Base-by-base conservation (phyloP, 1,140 invertebrate genomes). In the Drosophila cardini region DNA sequence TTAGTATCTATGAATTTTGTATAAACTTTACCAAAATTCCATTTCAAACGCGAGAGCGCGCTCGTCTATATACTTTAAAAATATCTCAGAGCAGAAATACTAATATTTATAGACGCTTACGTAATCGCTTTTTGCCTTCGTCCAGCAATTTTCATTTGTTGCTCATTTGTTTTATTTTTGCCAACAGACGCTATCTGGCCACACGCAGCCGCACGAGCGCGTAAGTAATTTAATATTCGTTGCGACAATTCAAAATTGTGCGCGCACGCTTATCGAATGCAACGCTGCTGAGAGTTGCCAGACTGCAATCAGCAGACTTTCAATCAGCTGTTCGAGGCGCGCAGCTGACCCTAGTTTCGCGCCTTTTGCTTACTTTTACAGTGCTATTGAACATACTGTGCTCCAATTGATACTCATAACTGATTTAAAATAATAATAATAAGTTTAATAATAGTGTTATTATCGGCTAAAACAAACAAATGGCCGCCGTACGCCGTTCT, bases 81-180 rank as follows among this genome's bases (percentile, higher is more conserved):
- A 87, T 87, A 84, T 79, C 76, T 75, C 61, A 78, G 43, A 52
- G 61, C 36, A 61, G 55, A 65, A 56, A 74, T 46, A 77, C 72
- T 56, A 69, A 83, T 89, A 89, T 84, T 80, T 89, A 78, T 89
- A 89, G 80, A 67, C 60, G 80, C 84, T 89, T 90, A 89, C 84
- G 84, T 89, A 90, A 89, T 68, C 63, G 38, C 43, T 26, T 69
- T 74, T 56, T 70, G 65, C 50, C 78, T 71, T 60, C 76, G 74
- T 90, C 85, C 84, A 89, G 80, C 74, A 61, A 52, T 71, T 80
- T 76, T 50, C 52, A 73, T 78, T 80, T 82, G 64, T 45, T 71
- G 38, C 38, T 62, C 18, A 30, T 68, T 26, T 42, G 50, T 76
- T 76, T 79, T 87, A 89, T 87, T 87, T 87, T 89, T 89, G 81